Base-by-base conservation (phyloP, 2,797 vertebrate species). In the Garrulus glandarius region DNA sequence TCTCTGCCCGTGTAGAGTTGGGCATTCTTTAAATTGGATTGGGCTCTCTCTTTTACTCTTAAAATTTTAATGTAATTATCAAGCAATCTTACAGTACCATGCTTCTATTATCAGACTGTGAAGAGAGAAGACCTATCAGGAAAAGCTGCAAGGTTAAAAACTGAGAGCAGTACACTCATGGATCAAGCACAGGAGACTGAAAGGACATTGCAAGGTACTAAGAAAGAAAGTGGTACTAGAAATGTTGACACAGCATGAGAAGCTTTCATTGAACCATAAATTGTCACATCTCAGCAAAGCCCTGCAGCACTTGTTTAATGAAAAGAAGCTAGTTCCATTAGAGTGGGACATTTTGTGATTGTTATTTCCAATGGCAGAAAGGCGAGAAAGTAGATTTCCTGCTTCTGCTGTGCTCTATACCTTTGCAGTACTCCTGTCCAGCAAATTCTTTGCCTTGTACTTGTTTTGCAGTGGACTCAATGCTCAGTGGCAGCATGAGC, bases 81-180 rank as follows among this genome's bases (percentile, higher is more conserved):
- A 63, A 92, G 44, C 29, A 34, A 23, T 50, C 53, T 95, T 55
- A 94, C 32, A 46, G 39, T 83, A 9, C 50, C 19, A 3, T 89
- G 50, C 34, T 71, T 96, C 97, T 94, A 14, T 95, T 97, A 95
- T 84, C 91, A 99, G 99, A 98, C 97, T 64, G 98, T 99, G 68
- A 98, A 96, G 91, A 97, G 97, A n/a, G 97, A 98, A 95, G 97
- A 98, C 41, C 96, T 99, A 29, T 94, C 97, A 69, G 83, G 98
- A 95, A 99, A 96, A 98, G 99, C 99, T 24, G 98, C 98, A 94
- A 89, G 94, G 19, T 97, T 99, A 92, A 99, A 98, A 95, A 88
- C 97, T 0, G 95, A 86, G 10, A 98, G 98, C 20, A 82, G 93
- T 26, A 52, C 97, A 1, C 98, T 99, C 5, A 83, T 99, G 89